Base-by-base conservation (phyloP, 2,797 vertebrate species). In the Manis javanica region DNA sequence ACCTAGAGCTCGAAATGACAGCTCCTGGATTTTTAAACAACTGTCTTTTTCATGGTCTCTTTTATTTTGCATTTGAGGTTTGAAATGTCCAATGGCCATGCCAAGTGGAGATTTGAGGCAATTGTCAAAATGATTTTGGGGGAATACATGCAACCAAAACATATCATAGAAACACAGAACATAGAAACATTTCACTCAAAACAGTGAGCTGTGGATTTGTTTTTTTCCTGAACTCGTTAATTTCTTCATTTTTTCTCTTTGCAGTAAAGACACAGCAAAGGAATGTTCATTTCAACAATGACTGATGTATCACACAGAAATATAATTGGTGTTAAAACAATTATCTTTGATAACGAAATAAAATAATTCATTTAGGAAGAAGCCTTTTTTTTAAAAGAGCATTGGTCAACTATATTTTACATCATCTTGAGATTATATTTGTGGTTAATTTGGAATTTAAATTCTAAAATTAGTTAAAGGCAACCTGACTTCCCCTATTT, bases 151-250 rank as follows among this genome's bases (percentile, higher is more conserved):
- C 46, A 91, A 69, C 18, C 15, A 91, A 94, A 92, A 74, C 11
- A 63, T 29, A 82, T 86, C 10, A 84, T 26, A 90, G 75, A 90
- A 90, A 96, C 37, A 15, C 31, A n/a, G n/a, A n/a, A n/a, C n/a
- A n/a, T n/a, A n/a, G n/a, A 92, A 92, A 6, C 11, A 68, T 96
- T 91, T 92, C 31, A 84, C 16, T 64, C n/a, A 82, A 72, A 97
- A 81, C 21, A 77, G 8, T 92, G 51, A 96, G 9, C 16, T 81
- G 63, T 46, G 34, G 53, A 75, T 87, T 95, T 93, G 23, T 4
- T 82, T 92, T 92, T 90, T 79, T 31, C 51, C 31, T 94, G 64
- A 75, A 85, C 86, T 95, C 71, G 18, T 81, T 39, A 84, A 64
- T 64, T 75, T 68, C 31, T 77, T 51, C 31, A 51, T 63, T 63